phyloP scores from a whole-genome alignment of 2,888 invertebrate species.

The Phytoseiulus persimilis region DNA sequence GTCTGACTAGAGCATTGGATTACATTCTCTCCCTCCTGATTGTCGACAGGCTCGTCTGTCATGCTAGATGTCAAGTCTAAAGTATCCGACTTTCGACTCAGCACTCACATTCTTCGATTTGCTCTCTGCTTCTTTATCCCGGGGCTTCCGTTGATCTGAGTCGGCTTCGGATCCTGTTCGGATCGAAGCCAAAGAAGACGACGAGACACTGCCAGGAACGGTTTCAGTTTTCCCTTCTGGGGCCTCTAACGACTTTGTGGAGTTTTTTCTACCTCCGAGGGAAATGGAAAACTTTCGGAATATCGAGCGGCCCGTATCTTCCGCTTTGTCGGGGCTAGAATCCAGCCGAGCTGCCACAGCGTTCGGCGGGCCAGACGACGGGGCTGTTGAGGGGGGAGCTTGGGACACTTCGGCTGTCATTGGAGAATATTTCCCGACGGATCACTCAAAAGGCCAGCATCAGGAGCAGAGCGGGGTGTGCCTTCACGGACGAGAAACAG shows the following conservation, averaged over 20 bases:
- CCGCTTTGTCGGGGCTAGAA: neutral
- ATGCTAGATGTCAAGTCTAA: no score
- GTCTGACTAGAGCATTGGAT: no score
- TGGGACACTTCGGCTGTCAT: conserved; percentile 30
- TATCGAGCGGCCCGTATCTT: conserved; percentile 8
- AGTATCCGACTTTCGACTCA: neutral
- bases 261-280: conserved; percentile 25
- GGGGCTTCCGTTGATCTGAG: neutral
- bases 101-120: neutral
- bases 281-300: conserved; percentile 31
- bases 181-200: neutral
- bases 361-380: neutral
- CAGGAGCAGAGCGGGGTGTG: neutral
- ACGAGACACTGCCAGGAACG: neutral
- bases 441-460: neutral
- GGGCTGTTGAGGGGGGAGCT: neutral
- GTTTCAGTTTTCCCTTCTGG: neutral
- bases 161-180: neutral
- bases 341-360: neutral
- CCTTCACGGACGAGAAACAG: neutral
- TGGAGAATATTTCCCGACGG: neutral
- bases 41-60: no score
- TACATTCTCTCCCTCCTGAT: no score
- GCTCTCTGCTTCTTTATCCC: neutral
- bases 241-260: conserved; percentile 13